Base-by-base conservation (phyloP, 1,140 invertebrate genomes). In the Lutraria rhynchaena region DNA sequence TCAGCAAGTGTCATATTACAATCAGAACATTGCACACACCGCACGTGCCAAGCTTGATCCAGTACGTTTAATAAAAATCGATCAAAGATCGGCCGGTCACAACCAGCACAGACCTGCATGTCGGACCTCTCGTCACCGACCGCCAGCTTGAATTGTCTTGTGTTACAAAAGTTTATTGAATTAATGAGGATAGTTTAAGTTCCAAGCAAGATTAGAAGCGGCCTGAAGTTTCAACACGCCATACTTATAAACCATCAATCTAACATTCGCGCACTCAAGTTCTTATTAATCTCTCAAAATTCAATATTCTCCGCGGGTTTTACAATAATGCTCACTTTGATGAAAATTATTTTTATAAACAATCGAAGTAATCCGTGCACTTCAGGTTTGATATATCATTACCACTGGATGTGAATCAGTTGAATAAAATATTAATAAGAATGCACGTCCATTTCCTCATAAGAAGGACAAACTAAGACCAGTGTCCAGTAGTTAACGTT, bases 71-170 rank as follows among this genome's bases (percentile, higher is more conserved):
- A 94, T 87, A 99, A 95, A 94, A 98, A 99, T 93, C 98, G 97
- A 94, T 99, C 98, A 93, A 98, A 94, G 92, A 99, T 99, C 86
- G 97, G 97, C 93, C 98, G 96, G 92, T 98, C 97, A 94, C 98
- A 99, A 93, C 97, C 97, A 88, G 98, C 97, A 95, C 98, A 99
- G 89, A 85, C 65, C 49, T 87, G 87, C 89, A 91, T 88, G 61
- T 67, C 86, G 19, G 31, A 46, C 27, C 35, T 55, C 22, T 35
- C 77, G 51, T 61, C 41, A 0, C 55, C 67, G 19, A 70, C 67
- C 75, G 75, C 60, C 63, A 65, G 46, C 63, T 77, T 77, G 60
- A 77, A 33, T 15, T 7, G 11, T 31, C 33, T 46, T 5, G 27
- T 4, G 19, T 22, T 69, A 31, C 41, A 41, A 19, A 33, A 24